Percentiles rank a stretch among this genome's conserved stretches.
phyloP scores from a whole-genome alignment of 2,797 vertebrate genomes.

The Schizothorax lantsangensis region DNA sequence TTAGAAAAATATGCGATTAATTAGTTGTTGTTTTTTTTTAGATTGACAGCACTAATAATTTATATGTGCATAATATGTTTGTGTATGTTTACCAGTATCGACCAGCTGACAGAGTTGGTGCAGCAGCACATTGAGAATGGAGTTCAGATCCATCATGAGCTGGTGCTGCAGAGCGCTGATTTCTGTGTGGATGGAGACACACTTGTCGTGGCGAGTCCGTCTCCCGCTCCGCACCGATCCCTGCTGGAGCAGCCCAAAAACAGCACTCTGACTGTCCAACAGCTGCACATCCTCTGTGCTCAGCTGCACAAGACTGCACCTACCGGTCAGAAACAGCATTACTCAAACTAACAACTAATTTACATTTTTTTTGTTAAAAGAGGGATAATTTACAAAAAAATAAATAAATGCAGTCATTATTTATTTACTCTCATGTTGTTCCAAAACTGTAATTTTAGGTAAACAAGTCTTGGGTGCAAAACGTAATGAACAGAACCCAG shows the following conservation, averaged over 20 bases:
- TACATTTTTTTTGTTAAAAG: too few species aligned
- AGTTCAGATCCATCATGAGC: constrained; percentile 80
- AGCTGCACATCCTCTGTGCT: constrained; percentile 79
- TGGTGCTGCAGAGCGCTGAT: constrained; percentile 81
- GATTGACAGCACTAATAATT: too few species aligned
- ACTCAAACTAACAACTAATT: not conserved
- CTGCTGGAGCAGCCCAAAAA: constrained; percentile 72
- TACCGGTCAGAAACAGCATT: constrained; percentile 78
- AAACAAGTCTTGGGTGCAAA: not conserved
- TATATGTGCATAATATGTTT: constrained; percentile 3
- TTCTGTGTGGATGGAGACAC: constrained; percentile 84
- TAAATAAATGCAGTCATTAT: not conserved
- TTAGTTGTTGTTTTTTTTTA: too few species aligned
- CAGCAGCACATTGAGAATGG: constrained; percentile 84
- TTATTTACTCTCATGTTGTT: not conserved
- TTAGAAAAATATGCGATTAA: too few species aligned
- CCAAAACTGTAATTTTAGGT: not conserved
- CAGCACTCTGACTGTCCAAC: constrained; percentile 77
- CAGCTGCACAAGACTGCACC: constrained; percentile 83
- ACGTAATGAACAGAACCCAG: not conserved
- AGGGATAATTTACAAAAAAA: not conserved
- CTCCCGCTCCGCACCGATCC: constrained; percentile 66
- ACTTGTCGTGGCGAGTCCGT: constrained; percentile 73
- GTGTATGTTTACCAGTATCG: constrained; percentile 76
- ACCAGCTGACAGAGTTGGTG: constrained; percentile 82